These are phyloP conservation scores for Glomeris marginata DNA, from an alignment of 2,888 invertebrate genomes.

Conservation along the genomic window DNA sequence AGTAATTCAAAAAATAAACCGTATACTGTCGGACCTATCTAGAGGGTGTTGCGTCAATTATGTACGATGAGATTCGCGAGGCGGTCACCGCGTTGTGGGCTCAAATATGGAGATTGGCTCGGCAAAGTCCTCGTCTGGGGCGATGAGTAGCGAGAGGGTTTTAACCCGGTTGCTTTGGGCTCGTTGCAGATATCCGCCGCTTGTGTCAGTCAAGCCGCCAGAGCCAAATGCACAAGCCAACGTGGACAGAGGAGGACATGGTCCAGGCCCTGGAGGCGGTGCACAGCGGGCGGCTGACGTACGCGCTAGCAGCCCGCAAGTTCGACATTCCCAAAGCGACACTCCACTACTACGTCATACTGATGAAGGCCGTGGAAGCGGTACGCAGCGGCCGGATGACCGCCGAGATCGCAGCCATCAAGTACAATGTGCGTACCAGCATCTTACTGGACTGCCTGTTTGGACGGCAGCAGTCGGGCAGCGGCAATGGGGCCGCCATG, in stretches of 20 bases:
- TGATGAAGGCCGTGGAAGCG: conserved; percentile 16
- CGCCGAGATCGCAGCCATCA: conserved; percentile 16
- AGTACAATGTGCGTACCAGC: conserved; percentile 15
- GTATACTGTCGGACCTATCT: no score
- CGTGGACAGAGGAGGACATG: conserved; percentile 17
- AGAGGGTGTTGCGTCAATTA: no score
- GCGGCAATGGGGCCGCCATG: not conserved
- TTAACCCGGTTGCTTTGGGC: not conserved
- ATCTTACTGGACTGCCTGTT: conserved; percentile 15
- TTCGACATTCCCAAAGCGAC: conserved; percentile 92
- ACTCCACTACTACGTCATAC: conserved; percentile 15
- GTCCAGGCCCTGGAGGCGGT: conserved; percentile 25
- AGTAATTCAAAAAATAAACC: no score
- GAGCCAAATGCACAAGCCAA: conserved; percentile 15
- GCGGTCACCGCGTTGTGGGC: no score
- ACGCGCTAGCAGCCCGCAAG: conserved; percentile 70
- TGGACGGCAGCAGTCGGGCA: conserved; percentile 8
- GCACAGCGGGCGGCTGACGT: conserved; percentile 21
- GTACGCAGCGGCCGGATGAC: conserved; percentile 16
- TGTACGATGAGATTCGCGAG: no score
- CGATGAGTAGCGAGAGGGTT: no score
- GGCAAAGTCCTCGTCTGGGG: no score
- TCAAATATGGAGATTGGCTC: no score
- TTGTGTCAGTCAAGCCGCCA: conserved; percentile 16
- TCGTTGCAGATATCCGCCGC: conserved; percentile 13